Evolutionary conservation across 2,888 invertebrate genomes (phyloP), one percentile per base, ranked within the genome.

Genomic region (Lasioglossum pauxillum): DNA sequence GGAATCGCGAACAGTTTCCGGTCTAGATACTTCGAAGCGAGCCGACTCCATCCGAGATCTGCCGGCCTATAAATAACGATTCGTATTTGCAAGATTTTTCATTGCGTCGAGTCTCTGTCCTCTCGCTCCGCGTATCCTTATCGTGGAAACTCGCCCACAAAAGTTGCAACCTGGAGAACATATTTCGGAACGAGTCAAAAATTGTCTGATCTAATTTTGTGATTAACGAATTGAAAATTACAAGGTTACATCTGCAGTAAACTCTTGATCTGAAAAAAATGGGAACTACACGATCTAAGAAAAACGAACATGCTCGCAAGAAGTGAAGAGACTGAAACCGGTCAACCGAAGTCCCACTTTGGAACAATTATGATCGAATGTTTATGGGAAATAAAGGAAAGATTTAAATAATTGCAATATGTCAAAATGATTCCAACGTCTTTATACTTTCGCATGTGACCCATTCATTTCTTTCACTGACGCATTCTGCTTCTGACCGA

Each of bases 11-110:
- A 83, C 57, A 60, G 38, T 77, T 88, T 83, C 71, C 83, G 80
- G 84, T 71, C 78, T 60, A 77, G 72, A 86, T 80, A 82, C 38
- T 86, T 76, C 71, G 78, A 64, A 88, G 75, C 81, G 80, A 80
- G 41, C 71, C 80, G 78, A 57, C 71, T 57, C 23, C 35, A 67
- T 35, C 8, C 80, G 44, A 69, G 75, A 79, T 75, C 69, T 46
- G 46, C 35, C 79, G 38, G 69, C 79, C 69, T 69, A 82, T 74
- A 78, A 78, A 41, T 12, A 75, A 19, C 46, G 49, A 38, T n/a
- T 64, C 31, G 78, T n/a, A 46, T 44, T 35, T 44, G 41, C n/a
- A 49, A 16, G 72, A 73, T 41, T 72, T 49, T 75, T 31, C 60
- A 60, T 57, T 16, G n/a, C 46, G 57, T 2, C 49, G 16, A 27